Percentiles rank a stretch among this genome's conserved stretches.
These are phyloP conservation scores for Ahaetulla prasina DNA, from an alignment of 2,113 vertebrate species.

Conservation along the genomic window DNA sequence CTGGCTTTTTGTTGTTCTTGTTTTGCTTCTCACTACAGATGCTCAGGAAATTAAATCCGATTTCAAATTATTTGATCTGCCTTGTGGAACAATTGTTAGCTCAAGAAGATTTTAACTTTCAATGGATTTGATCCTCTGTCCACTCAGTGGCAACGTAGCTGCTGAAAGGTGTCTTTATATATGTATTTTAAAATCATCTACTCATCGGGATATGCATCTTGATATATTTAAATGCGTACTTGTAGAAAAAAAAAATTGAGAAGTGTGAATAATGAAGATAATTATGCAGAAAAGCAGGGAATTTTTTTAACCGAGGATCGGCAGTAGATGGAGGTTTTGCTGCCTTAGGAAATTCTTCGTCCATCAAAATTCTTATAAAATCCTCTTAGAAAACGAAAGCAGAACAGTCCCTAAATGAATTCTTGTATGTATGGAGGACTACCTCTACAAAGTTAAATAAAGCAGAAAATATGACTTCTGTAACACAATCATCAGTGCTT, in stretches of 20 bases:
- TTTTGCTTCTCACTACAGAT: background rate
- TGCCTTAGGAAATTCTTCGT: background rate
- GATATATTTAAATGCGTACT: background rate
- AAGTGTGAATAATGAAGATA: background rate
- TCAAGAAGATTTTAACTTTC: background rate
- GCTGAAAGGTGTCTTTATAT: background rate
- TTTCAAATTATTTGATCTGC: background rate
- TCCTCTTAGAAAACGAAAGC: background rate
- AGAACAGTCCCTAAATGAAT: too few relatives aligned
- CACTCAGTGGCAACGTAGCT: background rate
- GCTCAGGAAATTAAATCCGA: background rate
- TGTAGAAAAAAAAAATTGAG: background rate
- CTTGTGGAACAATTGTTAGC: background rate
- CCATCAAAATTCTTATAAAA: background rate
- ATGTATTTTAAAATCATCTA: background rate
- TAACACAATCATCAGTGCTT: too few relatives aligned
- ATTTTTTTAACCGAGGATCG: background rate
- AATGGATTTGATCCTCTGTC: background rate
- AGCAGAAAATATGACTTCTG: too few relatives aligned
- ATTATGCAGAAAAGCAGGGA: background rate
- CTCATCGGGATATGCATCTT: background rate
- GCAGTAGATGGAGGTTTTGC: background rate
- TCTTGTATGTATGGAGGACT: too few relatives aligned
- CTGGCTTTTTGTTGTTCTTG: background rate
- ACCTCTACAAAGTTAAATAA: background rate